Percentiles rank a stretch among this genome's conserved stretches.
These are phyloP conservation scores for Xiphydria camelus DNA, from an alignment of 2,888 invertebrate species.

Conservation along the genomic window DNA sequence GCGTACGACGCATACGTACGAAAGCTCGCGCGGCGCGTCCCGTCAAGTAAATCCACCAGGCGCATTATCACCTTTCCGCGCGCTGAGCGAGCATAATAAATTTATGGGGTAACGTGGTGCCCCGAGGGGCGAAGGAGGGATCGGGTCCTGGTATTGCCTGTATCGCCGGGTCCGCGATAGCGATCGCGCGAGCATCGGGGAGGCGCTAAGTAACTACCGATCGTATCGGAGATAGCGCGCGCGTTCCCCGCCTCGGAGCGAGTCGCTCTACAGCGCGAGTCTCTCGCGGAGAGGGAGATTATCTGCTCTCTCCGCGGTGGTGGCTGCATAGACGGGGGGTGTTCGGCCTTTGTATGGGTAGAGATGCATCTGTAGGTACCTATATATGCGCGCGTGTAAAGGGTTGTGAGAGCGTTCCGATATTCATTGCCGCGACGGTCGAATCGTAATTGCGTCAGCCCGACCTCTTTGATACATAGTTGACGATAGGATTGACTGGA, in stretches of 20 bases:
- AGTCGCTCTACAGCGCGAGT: constrained; percentile 6
- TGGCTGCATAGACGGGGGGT: constrained; percentile 13
- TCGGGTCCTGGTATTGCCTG: constrained; percentile 27
- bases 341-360: no score
- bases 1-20: neutral
- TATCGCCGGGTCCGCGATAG: constrained; percentile 34
- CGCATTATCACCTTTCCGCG: constrained; percentile 20
- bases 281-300: constrained; percentile 14
- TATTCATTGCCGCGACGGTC: no score
- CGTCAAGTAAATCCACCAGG: constrained; percentile 15
- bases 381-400: no score
- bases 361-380: no score
- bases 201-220: constrained; percentile 57
- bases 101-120: constrained; percentile 48
- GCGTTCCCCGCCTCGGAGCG: constrained; percentile 6
- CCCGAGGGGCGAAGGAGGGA: constrained; percentile 22
- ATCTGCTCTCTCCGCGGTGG: constrained; percentile 11
- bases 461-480: no score
- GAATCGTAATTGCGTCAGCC: no score
- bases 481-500: no score
- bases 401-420: no score
- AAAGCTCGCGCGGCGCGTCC: neutral
- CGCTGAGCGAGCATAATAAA: constrained; percentile 44
- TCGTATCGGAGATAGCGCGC: constrained; percentile 44
- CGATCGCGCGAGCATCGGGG: constrained; percentile 47